These are phyloP conservation scores for Protophormia terraenovae DNA, from an alignment of 2,888 invertebrate genomes.

Conservation along the genomic window DNA sequence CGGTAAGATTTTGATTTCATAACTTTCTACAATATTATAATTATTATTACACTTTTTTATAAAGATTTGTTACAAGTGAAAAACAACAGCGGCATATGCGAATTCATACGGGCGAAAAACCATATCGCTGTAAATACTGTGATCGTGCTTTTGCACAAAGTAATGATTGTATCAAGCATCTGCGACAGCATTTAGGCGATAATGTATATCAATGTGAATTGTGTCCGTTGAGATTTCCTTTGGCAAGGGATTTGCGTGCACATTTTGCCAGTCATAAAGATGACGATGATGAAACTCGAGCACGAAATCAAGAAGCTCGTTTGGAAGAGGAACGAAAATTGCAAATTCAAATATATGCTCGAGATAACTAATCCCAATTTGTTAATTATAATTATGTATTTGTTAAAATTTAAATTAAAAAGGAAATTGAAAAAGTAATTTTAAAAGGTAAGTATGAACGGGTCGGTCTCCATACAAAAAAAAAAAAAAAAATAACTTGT, in stretches of 20 bases:
- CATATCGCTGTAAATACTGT: conserved; percentile 70
- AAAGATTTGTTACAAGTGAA: conserved; percentile 83
- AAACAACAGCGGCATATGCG: conserved; percentile 83
- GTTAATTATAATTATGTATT: background rate
- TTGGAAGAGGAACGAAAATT: conserved; percentile 24
- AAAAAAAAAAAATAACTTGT: too few species aligned
- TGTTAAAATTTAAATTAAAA: background rate
- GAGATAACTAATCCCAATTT: background rate
- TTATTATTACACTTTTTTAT: background rate
- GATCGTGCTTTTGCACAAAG: conserved; percentile 70
- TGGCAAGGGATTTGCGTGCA: conserved; percentile 62
- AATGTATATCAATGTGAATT: conserved; percentile 82
- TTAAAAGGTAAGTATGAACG: too few species aligned
- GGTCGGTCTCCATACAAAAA: too few species aligned
- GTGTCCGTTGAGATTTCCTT: conserved; percentile 70
- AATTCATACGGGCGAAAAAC: conserved; percentile 83
- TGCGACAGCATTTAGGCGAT: conserved; percentile 83
- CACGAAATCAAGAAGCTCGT: conserved; percentile 41
- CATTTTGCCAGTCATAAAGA: conserved; percentile 69
- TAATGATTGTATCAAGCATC: conserved; percentile 77
- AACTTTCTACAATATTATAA: background rate
- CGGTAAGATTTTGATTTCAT: conserved; percentile 22
- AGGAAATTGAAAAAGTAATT: background rate
- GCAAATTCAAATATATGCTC: conserved; percentile 12
- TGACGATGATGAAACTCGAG: conserved; percentile 65